Evolutionary conservation across 2,888 invertebrate genomes (phyloP), one percentile per base, ranked within the genome.

Genomic region (Cheilosia soror): DNA sequence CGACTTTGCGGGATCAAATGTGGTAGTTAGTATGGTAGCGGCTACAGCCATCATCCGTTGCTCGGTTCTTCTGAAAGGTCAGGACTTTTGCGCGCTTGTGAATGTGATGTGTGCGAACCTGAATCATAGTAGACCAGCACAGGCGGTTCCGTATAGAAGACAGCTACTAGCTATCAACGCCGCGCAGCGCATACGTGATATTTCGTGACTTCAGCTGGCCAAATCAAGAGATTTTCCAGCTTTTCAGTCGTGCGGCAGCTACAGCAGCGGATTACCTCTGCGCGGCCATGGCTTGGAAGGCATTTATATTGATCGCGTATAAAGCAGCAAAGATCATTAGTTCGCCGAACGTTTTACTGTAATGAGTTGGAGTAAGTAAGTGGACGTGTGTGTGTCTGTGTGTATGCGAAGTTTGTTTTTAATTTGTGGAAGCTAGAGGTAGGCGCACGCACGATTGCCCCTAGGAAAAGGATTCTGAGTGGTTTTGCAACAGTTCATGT

Each of bases 1-100:
- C 80, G 80, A 84, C 80, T 80, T 80, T 80, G 75, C 55, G 79
- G 75, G 84, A 84, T 84, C 80, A 84, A 84, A 84, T 84, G 80
- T 76, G 80, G 80, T 84, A 80, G 80, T 75, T 80, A 80, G 65
- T 60, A 5, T 76, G 75, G 84, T 75, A 84, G 84, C 84, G 60
- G 60, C 71, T 71, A 62, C 84, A 80, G 80, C 71, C 80, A 80
- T 84, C 84, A 80, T 80, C 75, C 62, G 51, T 58, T 80, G 75
- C 63, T 84, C 71, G 80, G 66, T 66, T 80, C 75, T 65, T 65
- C n/a, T 11, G 47, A 76, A 80, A 84, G 84, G 84, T 84, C 84
- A 80, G 84, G 84, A 84, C 84, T 84, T 69, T 44, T 80, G 84
- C 44, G 84, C 84, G 80, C 75, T 73, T 69, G 37, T 66, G 75